These are phyloP conservation scores for Sabatieria punctata DNA, from an alignment of 2,888 invertebrate species.

Conservation along the genomic window DNA sequence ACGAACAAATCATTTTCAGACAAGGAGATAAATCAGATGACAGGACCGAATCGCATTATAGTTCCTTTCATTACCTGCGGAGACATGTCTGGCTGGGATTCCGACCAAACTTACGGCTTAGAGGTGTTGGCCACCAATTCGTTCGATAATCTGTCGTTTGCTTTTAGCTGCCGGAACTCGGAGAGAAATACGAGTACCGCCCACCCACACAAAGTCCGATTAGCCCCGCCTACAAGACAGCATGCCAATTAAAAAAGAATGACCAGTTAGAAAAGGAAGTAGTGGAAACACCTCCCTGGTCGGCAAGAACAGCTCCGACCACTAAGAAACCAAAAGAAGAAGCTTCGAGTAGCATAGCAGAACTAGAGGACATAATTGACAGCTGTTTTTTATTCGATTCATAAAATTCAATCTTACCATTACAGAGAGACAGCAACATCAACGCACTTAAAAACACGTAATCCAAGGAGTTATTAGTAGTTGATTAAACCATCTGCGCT, in stretches of 20 bases:
- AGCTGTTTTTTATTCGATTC: no score
- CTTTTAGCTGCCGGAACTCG: conserved; percentile 4
- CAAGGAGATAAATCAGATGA: conserved; percentile 34
- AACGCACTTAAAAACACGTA: no score
- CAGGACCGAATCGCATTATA: conserved; percentile 56
- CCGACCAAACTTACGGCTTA: conserved; percentile 72
- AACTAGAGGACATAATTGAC: no score
- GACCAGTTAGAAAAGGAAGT: conserved; percentile 31
- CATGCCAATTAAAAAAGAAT: conserved; percentile 34
- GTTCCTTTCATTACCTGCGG: conserved; percentile 90
- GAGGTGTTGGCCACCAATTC: conserved; percentile 43
- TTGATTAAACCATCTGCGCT: no score
- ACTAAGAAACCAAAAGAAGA: no score
- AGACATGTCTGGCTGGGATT: conserved; percentile 77
- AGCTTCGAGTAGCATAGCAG: no score
- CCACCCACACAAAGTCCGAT: conserved; percentile 43
- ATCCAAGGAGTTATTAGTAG: no score
- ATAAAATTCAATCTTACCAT: no score
- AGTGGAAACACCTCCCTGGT: no score
- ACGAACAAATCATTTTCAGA: neutral
- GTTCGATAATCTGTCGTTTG: conserved; percentile 1
- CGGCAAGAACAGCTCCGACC: no score
- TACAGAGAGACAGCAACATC: no score
- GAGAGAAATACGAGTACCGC: conserved; percentile 36
- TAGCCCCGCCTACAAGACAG: conserved; percentile 43